Evolutionary conservation across 2,888 invertebrate genomes (phyloP).

Genomic region (Apamea crenata): DNA sequence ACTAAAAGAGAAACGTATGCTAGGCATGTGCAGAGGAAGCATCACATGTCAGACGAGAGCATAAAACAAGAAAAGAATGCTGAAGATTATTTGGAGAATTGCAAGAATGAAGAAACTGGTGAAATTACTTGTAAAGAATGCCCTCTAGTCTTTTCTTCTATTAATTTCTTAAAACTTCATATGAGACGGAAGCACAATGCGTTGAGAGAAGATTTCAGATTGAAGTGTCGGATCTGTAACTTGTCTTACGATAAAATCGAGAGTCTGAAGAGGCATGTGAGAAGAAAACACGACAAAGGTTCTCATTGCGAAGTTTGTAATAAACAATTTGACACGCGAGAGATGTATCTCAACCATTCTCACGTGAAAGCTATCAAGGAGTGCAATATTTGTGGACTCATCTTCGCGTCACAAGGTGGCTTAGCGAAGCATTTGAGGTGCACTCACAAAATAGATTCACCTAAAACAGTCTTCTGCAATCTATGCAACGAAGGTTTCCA

Average conservation of each 20-base stretch:
- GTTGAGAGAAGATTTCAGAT: constrained; percentile 80
- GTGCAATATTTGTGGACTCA: constrained; percentile 83
- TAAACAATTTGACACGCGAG: constrained; percentile 82
- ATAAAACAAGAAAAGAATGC: constrained; percentile 46
- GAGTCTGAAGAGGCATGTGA: constrained; percentile 84
- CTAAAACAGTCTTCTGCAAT: constrained; percentile 82
- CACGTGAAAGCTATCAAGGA: constrained; percentile 82
- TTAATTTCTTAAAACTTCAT: constrained; percentile 84
- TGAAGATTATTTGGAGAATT: constrained; percentile 69
- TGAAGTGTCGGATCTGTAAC: constrained; percentile 85
- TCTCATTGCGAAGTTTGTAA: constrained; percentile 83
- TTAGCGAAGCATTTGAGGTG: constrained; percentile 84
- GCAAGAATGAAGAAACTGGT: constrained; percentile 79
- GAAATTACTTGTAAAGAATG: constrained; percentile 84
- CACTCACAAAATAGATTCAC: constrained; percentile 82
- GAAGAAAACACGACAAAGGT: constrained; percentile 84
- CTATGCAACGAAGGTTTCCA: constrained; percentile 85
- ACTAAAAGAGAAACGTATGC: constrained; percentile 84
- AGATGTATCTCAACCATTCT: constrained; percentile 81
- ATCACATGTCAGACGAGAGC: constrained; percentile 73
- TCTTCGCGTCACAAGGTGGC: constrained; percentile 83
- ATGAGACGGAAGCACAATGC: constrained; percentile 87
- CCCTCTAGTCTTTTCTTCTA: constrained; percentile 82
- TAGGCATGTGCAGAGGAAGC: constrained; percentile 85
- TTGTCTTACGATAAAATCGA: constrained; percentile 87